Conservation (phyloP, 2,113 vertebrate genomes). For the Heterotis niloticus region DNA sequence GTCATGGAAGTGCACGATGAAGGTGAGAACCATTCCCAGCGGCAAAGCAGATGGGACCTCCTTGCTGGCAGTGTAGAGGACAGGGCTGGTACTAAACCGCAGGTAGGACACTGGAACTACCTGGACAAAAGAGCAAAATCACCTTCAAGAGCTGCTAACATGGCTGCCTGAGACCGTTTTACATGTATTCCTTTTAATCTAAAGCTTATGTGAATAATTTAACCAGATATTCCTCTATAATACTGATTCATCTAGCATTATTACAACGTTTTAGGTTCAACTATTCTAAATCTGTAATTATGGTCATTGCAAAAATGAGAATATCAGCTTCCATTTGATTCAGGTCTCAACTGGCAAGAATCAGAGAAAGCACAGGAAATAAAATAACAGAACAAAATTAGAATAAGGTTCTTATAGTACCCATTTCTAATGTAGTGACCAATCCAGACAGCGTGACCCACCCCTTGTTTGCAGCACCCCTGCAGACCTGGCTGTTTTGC, state of each 20-base stretch:
- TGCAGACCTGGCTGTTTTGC: no score
- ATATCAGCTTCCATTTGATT: neutral
- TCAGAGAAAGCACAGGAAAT: neutral
- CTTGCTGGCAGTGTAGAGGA: slow-evolving; percentile 61
- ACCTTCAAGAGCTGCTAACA: neutral
- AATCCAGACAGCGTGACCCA: no score
- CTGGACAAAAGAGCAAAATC: slow-evolving; percentile 51
- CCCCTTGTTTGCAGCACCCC: no score
- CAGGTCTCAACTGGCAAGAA: neutral
- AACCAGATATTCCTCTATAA: neutral
- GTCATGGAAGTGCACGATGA: slow-evolving; percentile 84
- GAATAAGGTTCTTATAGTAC: no score
- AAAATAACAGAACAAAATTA: neutral
- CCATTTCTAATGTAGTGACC: no score
- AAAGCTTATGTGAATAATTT: neutral
- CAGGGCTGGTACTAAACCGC: slow-evolving; percentile 75
- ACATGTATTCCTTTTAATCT: neutral
- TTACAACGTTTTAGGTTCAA: no score
- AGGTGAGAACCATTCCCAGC: slow-evolving; percentile 76
- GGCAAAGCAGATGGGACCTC: slow-evolving; percentile 73
- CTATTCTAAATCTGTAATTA: no score
- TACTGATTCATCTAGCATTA: neutral
- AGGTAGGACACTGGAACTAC: slow-evolving; percentile 89
- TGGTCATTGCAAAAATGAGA: neutral
- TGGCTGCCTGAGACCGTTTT: neutral